Conservation (phyloP, 2,888 invertebrate genomes). For the Pteria penguin region DNA sequence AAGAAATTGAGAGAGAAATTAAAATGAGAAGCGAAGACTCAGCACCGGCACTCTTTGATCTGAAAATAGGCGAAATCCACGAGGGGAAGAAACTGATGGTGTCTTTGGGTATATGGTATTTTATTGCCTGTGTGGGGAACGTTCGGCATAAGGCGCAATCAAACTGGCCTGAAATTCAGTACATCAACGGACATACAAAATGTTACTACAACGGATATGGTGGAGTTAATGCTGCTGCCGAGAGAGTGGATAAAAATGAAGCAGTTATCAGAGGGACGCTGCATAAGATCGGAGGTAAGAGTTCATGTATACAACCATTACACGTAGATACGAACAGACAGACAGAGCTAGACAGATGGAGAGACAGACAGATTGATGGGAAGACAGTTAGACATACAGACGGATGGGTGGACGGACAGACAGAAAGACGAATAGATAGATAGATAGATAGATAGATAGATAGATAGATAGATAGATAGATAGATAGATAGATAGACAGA, state of each 20-base stretch:
- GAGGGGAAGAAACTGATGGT: slow-evolving; percentile 12
- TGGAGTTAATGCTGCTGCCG: background rate
- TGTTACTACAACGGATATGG: slow-evolving; percentile 12
- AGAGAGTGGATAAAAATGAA: background rate
- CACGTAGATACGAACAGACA: too few relatives aligned
- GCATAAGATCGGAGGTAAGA: too few relatives aligned
- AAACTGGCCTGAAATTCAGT: background rate
- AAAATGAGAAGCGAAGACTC: background rate
- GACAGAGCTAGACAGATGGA: too few relatives aligned
- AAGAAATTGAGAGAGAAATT: background rate
- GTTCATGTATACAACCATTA: too few relatives aligned
- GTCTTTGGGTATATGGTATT: slow-evolving; percentile 22
- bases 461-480: too few relatives aligned
- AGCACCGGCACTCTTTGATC: background rate
- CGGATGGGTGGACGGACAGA: too few relatives aligned
- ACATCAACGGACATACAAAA: background rate
- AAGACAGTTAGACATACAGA: too few relatives aligned
- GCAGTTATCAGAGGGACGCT: background rate
- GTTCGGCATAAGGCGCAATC: background rate
- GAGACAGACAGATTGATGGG: too few relatives aligned
- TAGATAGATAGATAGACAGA: too few relatives aligned
- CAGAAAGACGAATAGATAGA: too few relatives aligned
- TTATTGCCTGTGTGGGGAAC: slow-evolving; percentile 7
- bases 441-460: too few relatives aligned
- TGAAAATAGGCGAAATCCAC: background rate